Percentiles rank a stretch among this genome's conserved stretches.
Conservation (phyloP, 2,113 vertebrate genomes). For the Octodon degus region DNA sequence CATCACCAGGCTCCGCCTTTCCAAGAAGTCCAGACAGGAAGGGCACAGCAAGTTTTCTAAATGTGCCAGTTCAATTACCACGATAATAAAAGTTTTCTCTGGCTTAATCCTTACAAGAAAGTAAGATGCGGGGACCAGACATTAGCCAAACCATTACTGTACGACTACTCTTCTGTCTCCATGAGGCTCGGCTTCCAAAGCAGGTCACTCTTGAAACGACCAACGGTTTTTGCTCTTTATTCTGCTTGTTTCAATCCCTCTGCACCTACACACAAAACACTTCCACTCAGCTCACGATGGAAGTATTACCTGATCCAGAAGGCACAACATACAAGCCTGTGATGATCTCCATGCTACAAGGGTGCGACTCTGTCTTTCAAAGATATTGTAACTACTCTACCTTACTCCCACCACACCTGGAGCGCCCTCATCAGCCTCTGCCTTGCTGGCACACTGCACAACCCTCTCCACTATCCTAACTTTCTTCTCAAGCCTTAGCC, state of each 20-base stretch:
- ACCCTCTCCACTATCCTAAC: background rate
- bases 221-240: background rate
- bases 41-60: background rate
- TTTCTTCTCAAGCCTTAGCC: background rate
- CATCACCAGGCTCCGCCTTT: background rate
- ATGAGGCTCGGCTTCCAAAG: background rate
- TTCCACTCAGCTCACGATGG: background rate
- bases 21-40: background rate
- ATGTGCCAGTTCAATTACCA: background rate
- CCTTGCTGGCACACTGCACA: background rate
- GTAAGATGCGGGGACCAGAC: background rate
- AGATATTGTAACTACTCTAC: background rate
- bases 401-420: background rate
- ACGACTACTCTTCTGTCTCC: background rate
- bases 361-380: background rate
- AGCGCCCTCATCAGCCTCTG: background rate
- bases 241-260: background rate
- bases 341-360: too few relatives aligned
- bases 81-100: background rate
- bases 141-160: background rate
- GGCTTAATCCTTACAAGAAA: background rate
- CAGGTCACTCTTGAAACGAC: background rate
- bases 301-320: background rate
- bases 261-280: background rate
- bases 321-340: background rate